phyloP scores from a whole-genome alignment of 1,140 invertebrate genomes.

The Drosophila persimilis region DNA sequence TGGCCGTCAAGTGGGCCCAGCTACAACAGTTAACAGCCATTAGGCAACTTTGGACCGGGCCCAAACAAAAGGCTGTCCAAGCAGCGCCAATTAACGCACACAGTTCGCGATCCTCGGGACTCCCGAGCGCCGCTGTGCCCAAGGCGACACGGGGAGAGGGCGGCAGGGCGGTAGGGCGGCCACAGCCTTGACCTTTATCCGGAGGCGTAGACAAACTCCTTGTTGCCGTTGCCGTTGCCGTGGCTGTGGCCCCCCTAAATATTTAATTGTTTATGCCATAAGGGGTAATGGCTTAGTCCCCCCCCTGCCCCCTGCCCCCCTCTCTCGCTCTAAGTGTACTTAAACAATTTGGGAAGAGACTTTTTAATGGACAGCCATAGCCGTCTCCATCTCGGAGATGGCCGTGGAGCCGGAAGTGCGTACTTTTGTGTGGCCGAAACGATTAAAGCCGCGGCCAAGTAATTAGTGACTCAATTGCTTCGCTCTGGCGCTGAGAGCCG shows the following conservation, averaged over 20 bases:
- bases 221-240: conserved; percentile 11
- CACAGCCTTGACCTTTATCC: conserved; percentile 77
- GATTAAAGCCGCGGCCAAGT: conserved; percentile 71
- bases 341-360: conserved; percentile 56
- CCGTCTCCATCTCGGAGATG: background rate
- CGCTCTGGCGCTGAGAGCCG: conserved; percentile 40
- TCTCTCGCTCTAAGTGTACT: conserved; percentile 27
- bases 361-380: conserved; percentile 71
- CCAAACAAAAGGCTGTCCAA: conserved; percentile 64
- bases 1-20: conserved; percentile 10
- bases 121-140: conserved; percentile 15
- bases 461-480: conserved; percentile 80
- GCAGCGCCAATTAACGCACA: conserved; percentile 68
- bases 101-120: too few relatives aligned
- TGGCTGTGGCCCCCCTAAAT: conserved; percentile 55
- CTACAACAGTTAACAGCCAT: conserved; percentile 60
- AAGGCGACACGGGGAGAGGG: conserved; percentile 3
- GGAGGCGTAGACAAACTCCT: conserved; percentile 44
- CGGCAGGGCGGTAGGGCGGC: conserved; percentile 27
- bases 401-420: conserved; percentile 1
- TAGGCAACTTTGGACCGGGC: conserved; percentile 54
- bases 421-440: conserved; percentile 25
- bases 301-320: too few relatives aligned
- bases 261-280: conserved; percentile 75
- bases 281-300: conserved; percentile 30